Percentiles rank a stretch among this genome's conserved stretches.
Conservation (phyloP, 2,797 vertebrate genomes). For the Mormyrops attenuatus region DNA sequence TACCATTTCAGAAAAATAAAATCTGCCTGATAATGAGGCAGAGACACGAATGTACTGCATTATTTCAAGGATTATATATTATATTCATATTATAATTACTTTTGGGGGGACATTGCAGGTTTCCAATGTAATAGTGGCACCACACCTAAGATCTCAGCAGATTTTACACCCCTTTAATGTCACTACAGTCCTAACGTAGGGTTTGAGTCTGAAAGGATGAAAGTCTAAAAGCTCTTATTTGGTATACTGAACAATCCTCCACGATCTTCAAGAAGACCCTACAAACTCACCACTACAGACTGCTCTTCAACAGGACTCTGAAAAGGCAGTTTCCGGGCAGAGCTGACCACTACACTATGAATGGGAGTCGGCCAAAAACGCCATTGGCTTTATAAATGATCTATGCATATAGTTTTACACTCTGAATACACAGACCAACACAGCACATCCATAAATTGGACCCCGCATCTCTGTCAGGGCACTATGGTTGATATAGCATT, state of each 20-base stretch:
- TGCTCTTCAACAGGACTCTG: neutral
- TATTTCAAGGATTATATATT: neutral
- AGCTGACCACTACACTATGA: neutral
- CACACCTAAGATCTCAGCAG: neutral
- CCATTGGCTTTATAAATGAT: neutral
- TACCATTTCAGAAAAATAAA: constrained; percentile 2
- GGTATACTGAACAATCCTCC: neutral
- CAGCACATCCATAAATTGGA: neutral
- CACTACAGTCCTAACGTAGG: neutral
- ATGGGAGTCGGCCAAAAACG: neutral
- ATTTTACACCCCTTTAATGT: neutral
- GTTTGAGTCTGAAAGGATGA: neutral
- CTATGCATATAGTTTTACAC: neutral
- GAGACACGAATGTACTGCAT: neutral
- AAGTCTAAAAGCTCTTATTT: neutral
- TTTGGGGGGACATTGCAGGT: neutral
- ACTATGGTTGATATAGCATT: neutral
- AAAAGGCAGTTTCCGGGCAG: neutral
- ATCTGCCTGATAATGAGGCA: constrained; percentile 21
- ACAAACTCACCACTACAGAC: neutral
- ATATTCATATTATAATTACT: constrained; percentile 1
- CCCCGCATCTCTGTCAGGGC: neutral
- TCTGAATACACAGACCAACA: neutral
- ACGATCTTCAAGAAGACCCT: neutral
- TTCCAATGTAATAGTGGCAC: neutral